Base-by-base conservation (phyloP, 2,797 vertebrate species). In the Molossus alvarezi region DNA sequence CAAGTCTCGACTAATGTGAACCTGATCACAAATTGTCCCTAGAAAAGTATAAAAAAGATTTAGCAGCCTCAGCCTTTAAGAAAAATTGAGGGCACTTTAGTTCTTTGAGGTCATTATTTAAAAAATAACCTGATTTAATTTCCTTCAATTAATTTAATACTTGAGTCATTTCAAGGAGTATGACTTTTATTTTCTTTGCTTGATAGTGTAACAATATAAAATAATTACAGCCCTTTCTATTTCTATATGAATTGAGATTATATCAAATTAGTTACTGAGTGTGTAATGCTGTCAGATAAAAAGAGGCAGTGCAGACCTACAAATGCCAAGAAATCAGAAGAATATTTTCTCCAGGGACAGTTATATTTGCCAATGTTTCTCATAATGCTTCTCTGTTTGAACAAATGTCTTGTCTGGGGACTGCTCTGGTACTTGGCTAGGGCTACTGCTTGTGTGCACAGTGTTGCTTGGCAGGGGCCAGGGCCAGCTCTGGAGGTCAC, bases 81-180 rank as follows among this genome's bases (percentile, higher is more conserved):
- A n/a, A 71, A 95, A 94, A 97, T 96, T 94, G 92, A 97, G 97
- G 71, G 72, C 75, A 96, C 10, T 60, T 91, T 65, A 91, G 72
- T 96, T 88, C 75, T 96, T 97, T 89, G 76, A 98, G 88, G 96
- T 96, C 69, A 92, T 95, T 84, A 73, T 95, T 91, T 97, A 86
- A 92, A 57, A 85, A 93, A 82, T 1, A 12, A 75, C 81, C 96
- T 97, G 91, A 97, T 97, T 98, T 95, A 81, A 95, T 60, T 97
- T 83, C 45, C 62, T 97, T 96, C 75, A 98, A 85, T 97, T 98
- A 98, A 97, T 95, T 57, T 58, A 91, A 45, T 88, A 96, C 51
- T 95, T 58, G 29, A 2, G 27, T 71, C n/a, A 88, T 58, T 95
- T 97, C 91, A 41, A 96, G 27, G 57, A 91, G 83, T 80, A 51